Base-by-base conservation (phyloP, 2,797 vertebrate genomes). In the Characodon lateralis region DNA sequence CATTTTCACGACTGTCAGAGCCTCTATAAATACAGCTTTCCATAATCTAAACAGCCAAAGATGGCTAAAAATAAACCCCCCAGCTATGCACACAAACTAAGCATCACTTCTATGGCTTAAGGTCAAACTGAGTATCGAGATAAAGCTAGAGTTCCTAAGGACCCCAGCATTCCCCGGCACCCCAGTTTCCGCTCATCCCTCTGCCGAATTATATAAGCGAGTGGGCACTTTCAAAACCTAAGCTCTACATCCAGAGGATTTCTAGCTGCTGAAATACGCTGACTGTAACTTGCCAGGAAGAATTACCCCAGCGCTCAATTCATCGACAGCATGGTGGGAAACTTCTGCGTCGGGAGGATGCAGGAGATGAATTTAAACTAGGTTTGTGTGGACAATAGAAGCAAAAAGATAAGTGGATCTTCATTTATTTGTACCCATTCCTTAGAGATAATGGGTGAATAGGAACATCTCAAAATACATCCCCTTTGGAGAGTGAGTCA, bases 21-120 rank as follows among this genome's bases (percentile, higher is more conserved):
- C 68, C 83, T 89, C 92, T 96, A 96, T 94, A 94, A 95, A 95
- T 96, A 95, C 77, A 70, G 77, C 85, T 87, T 94, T 90, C 92
- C 90, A 92, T 89, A 91, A 95, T 93, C 89, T 91, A 84, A 84
- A 87, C 53, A 48, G 84, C 73, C 81, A 56, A 86, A 85, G 84
- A 88, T 4, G 4, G 80, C 91, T 93, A 95, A 92, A 95, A 93
- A 95, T 94, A 95, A 84, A 80, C 89, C 46, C 74, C 24, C 73
- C 79, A 79, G 87, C 85, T 74, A 91, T 79, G 81, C 76, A 75
- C 87, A 89, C 83, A 91, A 91, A 92, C 79, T 77, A 74, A 72
- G 84, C 86, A 90, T 89, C 88, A 85, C 82, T 78, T 89, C 69
- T 48, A 76, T 53, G 85, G 79, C 80, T 88, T 63, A 22, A 79